phyloP scores from a whole-genome alignment of 2,888 invertebrate species.

The Listrodromus nycthemerus region DNA sequence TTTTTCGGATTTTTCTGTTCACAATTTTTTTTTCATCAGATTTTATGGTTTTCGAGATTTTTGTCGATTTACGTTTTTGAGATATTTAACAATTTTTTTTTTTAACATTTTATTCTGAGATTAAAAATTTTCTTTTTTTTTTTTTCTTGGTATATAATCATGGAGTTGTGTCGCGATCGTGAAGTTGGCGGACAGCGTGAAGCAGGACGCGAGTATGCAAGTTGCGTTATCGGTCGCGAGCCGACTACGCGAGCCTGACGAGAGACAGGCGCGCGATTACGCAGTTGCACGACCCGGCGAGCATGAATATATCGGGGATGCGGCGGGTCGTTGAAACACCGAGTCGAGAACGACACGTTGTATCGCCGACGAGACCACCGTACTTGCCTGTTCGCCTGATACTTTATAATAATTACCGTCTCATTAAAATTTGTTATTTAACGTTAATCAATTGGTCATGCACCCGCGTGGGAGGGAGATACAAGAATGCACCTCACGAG shows the following conservation, averaged over 20 bases:
- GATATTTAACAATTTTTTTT: not conserved
- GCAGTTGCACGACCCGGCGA: constrained; percentile 81
- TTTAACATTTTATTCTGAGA: not conserved
- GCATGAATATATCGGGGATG: constrained; percentile 74
- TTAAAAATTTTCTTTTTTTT: not conserved
- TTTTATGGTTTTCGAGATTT: not conserved
- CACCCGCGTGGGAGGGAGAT: constrained; percentile 1
- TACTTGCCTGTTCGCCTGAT: constrained; percentile 80
- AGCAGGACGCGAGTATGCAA: constrained; percentile 10
- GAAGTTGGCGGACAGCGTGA: not conserved
- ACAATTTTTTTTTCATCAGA: not conserved
- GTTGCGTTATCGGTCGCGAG: constrained; percentile 62
- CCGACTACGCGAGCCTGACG: constrained; percentile 16
- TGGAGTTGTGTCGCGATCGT: not conserved
- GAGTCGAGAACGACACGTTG: constrained; percentile 71
- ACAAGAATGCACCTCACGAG: constrained; percentile 23
- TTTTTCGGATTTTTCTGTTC: not conserved
- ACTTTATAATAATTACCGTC: constrained; percentile 84
- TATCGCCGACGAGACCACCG: constrained; percentile 72
- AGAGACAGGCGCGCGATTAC: constrained; percentile 77
- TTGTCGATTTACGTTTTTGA: no score
- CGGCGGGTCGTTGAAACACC: constrained; percentile 45
- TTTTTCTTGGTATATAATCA: not conserved
- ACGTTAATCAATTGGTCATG: constrained; percentile 81
- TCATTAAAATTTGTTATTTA: constrained; percentile 84